phyloP scores from a whole-genome alignment of 2,113 vertebrate genomes.

The Apodemus speciosus region DNA sequence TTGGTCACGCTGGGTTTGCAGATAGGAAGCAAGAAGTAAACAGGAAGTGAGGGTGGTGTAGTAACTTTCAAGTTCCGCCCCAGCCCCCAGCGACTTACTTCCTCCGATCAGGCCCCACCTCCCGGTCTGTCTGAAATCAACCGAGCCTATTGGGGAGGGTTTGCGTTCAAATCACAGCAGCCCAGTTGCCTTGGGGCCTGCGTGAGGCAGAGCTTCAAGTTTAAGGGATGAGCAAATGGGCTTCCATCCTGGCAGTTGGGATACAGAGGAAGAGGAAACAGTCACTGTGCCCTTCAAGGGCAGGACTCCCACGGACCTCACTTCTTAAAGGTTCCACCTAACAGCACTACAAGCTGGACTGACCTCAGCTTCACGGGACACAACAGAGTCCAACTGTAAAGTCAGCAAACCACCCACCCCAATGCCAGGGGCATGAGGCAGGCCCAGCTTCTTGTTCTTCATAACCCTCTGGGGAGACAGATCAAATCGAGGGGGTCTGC shows the following conservation, averaged over 20 bases:
- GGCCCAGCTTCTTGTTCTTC: fast-evolving
- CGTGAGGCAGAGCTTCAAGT: too few relatives aligned
- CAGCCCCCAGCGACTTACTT: neutral
- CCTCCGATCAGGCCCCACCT: neutral
- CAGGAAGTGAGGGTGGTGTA: neutral
- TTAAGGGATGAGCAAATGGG: neutral
- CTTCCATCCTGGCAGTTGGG: neutral
- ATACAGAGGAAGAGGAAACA: neutral
- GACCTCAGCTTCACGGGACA: neutral
- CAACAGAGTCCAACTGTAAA: neutral
- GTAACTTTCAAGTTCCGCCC: neutral
- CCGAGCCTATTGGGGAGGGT: neutral
- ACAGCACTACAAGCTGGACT: neutral
- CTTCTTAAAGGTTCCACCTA: too few relatives aligned
- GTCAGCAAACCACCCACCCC: neutral
- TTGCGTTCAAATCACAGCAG: neutral
- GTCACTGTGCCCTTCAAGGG: neutral
- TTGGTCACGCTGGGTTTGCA: too few relatives aligned
- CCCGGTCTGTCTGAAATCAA: too few relatives aligned
- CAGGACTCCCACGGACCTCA: neutral
- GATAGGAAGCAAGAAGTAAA: neutral
- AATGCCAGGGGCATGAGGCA: neutral
- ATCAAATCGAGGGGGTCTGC: neutral
- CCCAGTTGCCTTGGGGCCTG: neutral
- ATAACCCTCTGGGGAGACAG: neutral